Base-by-base conservation (phyloP, 2,797 vertebrate species). In the Molossus molossus region DNA sequence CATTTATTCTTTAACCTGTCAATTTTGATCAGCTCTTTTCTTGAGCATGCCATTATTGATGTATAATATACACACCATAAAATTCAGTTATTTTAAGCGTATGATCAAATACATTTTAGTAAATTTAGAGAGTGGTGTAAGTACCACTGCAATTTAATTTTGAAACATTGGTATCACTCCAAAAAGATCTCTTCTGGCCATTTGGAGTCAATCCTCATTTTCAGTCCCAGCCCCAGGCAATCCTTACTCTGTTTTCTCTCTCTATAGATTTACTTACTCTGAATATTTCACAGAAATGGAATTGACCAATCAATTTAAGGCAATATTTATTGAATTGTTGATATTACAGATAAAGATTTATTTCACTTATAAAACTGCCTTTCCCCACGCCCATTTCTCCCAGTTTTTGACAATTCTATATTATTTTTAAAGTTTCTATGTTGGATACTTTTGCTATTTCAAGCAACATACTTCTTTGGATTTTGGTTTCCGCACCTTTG, bases 11-110 rank as follows among this genome's bases (percentile, higher is more conserved):
- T 77, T 58, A n/a, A 60, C 45, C 27, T 57, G 17, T 58, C 55
- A 18, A 29, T 75, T 94, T 72, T 81, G 45, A 87, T 57, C 17
- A 40, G 15, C 45, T 79, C 18, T 94, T 86, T 73, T 72, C 75
- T n/a, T 18, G 14, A 81, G 29, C 13, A 77, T 17, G 81, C 9
- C 23, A 79, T 87, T 86, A 48, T 27, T 72, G 79, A 53, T 65
- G 4, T 33, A 11, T 55, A n/a, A 48, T 37, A 15, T 76, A 37
- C 9, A 25, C 33, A 11, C 3, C 12, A 25, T 53, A 72, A 84
- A 83, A 84, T 37, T 70, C 60, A 76, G 27, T 65, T 60, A 53
- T 73, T 73, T 67, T 84, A 50, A 64, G 15, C 57, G 9, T 29
- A 25, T 58, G 11, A 29, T 73, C 18, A 40, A 77, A 85, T 45